These are phyloP conservation scores for Entomobrya proxima DNA, from an alignment of 2,888 invertebrate species.

Conservation along the genomic window DNA sequence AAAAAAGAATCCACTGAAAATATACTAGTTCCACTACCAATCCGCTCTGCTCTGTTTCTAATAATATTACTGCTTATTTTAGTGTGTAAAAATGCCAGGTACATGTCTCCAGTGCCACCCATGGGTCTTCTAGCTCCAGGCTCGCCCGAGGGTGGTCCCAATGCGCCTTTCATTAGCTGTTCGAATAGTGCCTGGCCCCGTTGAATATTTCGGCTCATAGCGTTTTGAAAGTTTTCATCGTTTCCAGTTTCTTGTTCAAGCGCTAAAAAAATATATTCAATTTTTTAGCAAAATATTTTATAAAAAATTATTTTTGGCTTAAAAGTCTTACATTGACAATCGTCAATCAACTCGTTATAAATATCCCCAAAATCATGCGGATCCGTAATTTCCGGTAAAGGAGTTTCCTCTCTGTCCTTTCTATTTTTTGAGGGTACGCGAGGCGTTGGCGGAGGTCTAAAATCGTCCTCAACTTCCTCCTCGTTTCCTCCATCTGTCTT, in stretches of 20 bases:
- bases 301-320: neutral
- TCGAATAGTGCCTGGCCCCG: constrained; percentile 1
- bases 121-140: neutral
- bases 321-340: constrained; percentile 19
- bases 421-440: neutral
- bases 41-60: constrained; percentile 28
- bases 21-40: constrained; percentile 27
- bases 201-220: constrained; percentile 31
- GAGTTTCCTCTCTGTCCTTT: neutral
- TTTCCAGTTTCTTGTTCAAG: neutral
- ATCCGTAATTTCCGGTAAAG: neutral
- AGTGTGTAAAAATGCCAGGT: constrained; percentile 37
- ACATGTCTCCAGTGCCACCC: constrained; percentile 21
- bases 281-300: neutral
- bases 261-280: neutral
- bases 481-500: no score
- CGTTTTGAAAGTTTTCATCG: constrained; percentile 37
- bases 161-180: constrained; percentile 13
- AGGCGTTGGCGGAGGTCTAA: constrained; percentile 47
- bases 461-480: neutral
- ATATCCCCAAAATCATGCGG: constrained; percentile 17
- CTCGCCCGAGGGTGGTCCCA: neutral
- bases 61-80: constrained; percentile 26
- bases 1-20: constrained; percentile 25
- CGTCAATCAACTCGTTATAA: constrained; percentile 27